These are phyloP conservation scores for Therioaphis trifolii DNA, from an alignment of 2,888 invertebrate genomes.

Conservation along the genomic window DNA sequence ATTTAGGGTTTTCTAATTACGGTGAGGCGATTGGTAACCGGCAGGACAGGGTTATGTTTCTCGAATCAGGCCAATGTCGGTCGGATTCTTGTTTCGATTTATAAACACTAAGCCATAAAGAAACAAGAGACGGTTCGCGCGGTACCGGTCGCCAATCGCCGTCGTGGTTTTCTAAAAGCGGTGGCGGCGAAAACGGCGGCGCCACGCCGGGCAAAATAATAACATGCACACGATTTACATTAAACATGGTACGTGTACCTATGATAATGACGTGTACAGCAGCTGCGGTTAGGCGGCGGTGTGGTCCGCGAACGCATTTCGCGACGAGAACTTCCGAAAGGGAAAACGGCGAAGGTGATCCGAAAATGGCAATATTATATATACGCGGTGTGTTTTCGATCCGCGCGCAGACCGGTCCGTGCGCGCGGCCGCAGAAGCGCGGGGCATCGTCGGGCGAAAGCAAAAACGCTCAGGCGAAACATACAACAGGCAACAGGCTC, in stretches of 20 bases:
- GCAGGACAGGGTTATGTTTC: too few species aligned
- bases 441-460: constrained; percentile 16
- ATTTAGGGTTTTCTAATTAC: too few species aligned
- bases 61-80: too few species aligned
- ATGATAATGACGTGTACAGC: neutral
- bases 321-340: neutral
- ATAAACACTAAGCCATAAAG: too few species aligned
- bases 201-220: neutral
- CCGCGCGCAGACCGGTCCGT: constrained; percentile 17
- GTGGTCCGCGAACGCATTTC: neutral
- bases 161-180: too few species aligned
- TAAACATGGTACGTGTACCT: too few species aligned
- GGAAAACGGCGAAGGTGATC: constrained; percentile 14
- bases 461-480: constrained; percentile 24
- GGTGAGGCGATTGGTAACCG: too few species aligned
- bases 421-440: neutral
- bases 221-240: neutral
- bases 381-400: neutral
- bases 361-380: constrained; percentile 9
- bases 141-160: too few species aligned
- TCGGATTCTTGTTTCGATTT: too few species aligned
- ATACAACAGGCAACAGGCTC: neutral
- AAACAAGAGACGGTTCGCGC: too few species aligned
- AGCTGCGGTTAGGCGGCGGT: too few species aligned
- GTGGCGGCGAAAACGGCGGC: neutral